Conservation (phyloP, 2,797 vertebrate species). For the Cossypha dichroa region DNA sequence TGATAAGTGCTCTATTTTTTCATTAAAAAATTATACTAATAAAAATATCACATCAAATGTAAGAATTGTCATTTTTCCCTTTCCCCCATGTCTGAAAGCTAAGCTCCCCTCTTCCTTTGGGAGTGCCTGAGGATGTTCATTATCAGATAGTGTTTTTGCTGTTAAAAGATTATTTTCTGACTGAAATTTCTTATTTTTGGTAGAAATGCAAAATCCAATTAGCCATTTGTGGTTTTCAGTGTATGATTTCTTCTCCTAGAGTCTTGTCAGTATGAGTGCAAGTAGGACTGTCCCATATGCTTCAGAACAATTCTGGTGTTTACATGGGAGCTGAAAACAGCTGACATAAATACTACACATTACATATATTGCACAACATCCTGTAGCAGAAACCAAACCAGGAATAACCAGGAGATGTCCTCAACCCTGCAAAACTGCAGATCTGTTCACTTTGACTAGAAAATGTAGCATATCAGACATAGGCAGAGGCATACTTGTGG, state of each 20-base stretch:
- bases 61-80: not conserved
- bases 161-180: constrained; percentile 35
- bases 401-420: not conserved
- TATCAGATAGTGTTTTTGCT: constrained; percentile 23
- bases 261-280: not conserved
- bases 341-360: not conserved
- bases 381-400: not conserved
- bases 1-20: constrained; percentile 45
- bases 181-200: constrained; percentile 22
- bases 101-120: not conserved
- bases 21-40: constrained; percentile 30
- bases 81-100: constrained; percentile 14
- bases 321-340: not conserved
- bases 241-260: not conserved
- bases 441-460: not conserved
- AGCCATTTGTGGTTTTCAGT: not conserved
- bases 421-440: not conserved
- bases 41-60: not conserved
- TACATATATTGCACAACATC: not conserved
- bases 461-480: not conserved
- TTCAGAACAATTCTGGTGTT: not conserved
- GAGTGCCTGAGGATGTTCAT: not conserved
- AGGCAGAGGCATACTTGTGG: not conserved
- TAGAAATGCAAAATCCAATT: constrained; percentile 34
- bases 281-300: not conserved